Percentiles rank a stretch among this genome's conserved stretches.
Conservation (phyloP, 1,140 invertebrate species). For the Druon quercuslanigerum region DNA sequence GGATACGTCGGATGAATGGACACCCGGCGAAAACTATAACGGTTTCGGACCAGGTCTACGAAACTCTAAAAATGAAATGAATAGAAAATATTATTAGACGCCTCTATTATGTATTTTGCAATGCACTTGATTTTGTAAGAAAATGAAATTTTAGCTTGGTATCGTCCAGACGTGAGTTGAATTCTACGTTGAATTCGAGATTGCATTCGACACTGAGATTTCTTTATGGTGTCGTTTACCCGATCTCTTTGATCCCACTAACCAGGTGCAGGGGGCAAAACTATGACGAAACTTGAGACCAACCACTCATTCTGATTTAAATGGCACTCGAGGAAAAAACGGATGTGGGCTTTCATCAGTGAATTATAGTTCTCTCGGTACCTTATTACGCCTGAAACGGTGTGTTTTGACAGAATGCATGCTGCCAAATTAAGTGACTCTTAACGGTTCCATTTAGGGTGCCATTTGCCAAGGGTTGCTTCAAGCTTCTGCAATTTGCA, state of each 20-base stretch:
- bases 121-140: conserved; percentile 2
- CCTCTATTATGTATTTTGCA: too few relatives aligned
- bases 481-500: conserved; percentile 3
- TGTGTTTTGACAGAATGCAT: conserved; percentile 9
- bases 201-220: conserved; percentile 13
- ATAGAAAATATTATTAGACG: too few relatives aligned
- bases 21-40: too few relatives aligned
- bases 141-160: conserved; percentile 13
- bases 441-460: neutral
- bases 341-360: conserved; percentile 1
- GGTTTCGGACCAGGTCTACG: too few relatives aligned
- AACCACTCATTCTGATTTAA: conserved; percentile 1
- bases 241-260: conserved; percentile 16
- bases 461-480: neutral
- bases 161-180: neutral
- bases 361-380: conserved; percentile 16
- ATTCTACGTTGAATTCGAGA: conserved; percentile 2
- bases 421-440: conserved; percentile 13
- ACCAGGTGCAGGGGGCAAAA: conserved; percentile 15
- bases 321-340: conserved; percentile 4
- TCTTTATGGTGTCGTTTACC: conserved; percentile 19
- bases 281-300: conserved; percentile 26
- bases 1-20: too few relatives aligned
- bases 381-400: neutral
- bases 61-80: too few relatives aligned